These are phyloP conservation scores for Fukomys damarensis DNA, from an alignment of 2,113 vertebrate genomes.

Conservation along the genomic window DNA sequence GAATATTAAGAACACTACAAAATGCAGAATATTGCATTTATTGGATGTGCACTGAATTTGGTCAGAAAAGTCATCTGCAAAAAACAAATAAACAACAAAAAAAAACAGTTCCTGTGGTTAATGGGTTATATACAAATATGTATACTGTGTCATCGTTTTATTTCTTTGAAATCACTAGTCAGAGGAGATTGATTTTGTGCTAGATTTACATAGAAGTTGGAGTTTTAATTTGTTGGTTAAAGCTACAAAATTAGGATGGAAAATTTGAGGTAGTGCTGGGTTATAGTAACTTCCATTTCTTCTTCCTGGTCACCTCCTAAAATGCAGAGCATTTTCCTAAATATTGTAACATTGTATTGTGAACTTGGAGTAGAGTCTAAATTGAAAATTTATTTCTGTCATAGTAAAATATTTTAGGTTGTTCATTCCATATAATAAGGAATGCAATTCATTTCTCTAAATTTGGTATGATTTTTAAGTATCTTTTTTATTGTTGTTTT, in stretches of 20 bases:
- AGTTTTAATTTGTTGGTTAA: constrained; percentile 44
- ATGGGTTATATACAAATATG: not conserved
- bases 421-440: constrained; percentile 47
- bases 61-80: constrained; percentile 30
- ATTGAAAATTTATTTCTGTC: not conserved
- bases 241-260: constrained; percentile 47
- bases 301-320: constrained; percentile 23
- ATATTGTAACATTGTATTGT: not conserved
- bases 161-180: constrained; percentile 42
- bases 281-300: constrained; percentile 17
- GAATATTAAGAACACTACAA: not conserved
- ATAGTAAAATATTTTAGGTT: constrained; percentile 24
- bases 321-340: not conserved
- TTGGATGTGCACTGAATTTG: not conserved
- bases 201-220: constrained; percentile 44
- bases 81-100: constrained; percentile 30
- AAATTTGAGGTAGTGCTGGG: not conserved
- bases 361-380: constrained; percentile 14
- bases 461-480: not conserved
- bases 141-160: constrained; percentile 6
- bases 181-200: constrained; percentile 49
- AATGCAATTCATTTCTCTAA: constrained; percentile 28
- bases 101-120: not conserved
- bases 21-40: constrained; percentile 19
- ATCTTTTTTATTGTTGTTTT: not conserved